These are phyloP conservation scores for Plectrocnemia conspersa DNA, from an alignment of 1,140 invertebrate genomes.

Conservation along the genomic window DNA sequence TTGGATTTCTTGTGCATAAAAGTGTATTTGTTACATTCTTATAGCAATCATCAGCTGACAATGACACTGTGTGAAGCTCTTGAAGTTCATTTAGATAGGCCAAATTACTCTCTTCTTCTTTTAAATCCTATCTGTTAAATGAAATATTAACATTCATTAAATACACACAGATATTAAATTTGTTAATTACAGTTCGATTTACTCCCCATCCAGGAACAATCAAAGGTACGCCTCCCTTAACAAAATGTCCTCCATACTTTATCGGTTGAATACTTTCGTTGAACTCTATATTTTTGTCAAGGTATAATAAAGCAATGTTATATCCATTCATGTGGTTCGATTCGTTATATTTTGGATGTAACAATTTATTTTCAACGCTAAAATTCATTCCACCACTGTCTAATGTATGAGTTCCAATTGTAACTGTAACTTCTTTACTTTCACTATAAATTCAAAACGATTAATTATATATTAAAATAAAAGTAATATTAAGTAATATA, in stretches of 20 bases:
- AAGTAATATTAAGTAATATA: too few relatives aligned
- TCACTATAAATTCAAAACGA: too few relatives aligned
- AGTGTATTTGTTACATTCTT: slow-evolving; percentile 47
- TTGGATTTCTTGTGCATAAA: slow-evolving; percentile 51
- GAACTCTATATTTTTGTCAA: slow-evolving; percentile 45
- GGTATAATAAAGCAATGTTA: slow-evolving; percentile 51
- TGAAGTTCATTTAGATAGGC: slow-evolving; percentile 44
- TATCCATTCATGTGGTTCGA: too few relatives aligned
- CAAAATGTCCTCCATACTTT: slow-evolving; percentile 35
- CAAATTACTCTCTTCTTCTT: too few relatives aligned
- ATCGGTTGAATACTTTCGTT: slow-evolving; percentile 43
- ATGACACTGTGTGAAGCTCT: slow-evolving; percentile 40
- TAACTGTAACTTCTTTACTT: too few relatives aligned
- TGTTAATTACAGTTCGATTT: slow-evolving; percentile 4
- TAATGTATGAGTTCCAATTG: too few relatives aligned
- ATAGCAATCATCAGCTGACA: slow-evolving; percentile 35
- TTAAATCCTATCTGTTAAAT: too few relatives aligned
- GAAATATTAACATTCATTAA: too few relatives aligned
- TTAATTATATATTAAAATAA: too few relatives aligned
- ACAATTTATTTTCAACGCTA: too few relatives aligned
- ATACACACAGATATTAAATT: neutral
- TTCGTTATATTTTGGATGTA: too few relatives aligned
- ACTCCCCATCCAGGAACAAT: slow-evolving; percentile 22
- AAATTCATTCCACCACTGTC: too few relatives aligned
- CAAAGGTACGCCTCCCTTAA: neutral